These are phyloP conservation scores for Anguilla obscura DNA, from an alignment of 2,797 vertebrate genomes.

Conservation along the genomic window DNA sequence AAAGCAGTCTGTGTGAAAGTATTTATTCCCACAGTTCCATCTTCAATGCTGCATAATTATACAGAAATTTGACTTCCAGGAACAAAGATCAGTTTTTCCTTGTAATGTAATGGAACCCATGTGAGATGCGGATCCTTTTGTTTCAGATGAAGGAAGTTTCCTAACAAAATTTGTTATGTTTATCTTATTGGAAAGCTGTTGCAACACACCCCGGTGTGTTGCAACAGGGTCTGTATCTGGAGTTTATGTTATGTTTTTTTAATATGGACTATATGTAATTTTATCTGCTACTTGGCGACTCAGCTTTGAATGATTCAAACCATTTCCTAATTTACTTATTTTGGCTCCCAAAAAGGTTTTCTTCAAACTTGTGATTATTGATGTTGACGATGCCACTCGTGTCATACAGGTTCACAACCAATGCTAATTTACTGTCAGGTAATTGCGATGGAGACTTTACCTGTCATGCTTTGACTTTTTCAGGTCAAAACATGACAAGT, in stretches of 20 bases:
- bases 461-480: too few species aligned
- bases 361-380: neutral
- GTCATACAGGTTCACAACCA: neutral
- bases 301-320: neutral
- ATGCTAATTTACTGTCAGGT: neutral
- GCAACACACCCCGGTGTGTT: too few species aligned
- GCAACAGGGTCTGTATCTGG: neutral
- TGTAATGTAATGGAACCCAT: neutral
- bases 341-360: neutral
- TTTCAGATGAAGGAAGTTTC: neutral
- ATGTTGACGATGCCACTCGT: neutral
- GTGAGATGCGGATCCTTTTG: neutral
- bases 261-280: neutral
- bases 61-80: neutral
- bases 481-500: too few species aligned
- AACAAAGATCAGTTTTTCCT: neutral
- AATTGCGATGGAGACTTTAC: too few species aligned
- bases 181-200: neutral
- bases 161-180: neutral
- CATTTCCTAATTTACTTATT: neutral
- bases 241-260: neutral
- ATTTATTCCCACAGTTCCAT: neutral
- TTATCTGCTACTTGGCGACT: neutral
- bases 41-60: neutral
- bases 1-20: neutral